These are phyloP conservation scores for Candidula unifasciata DNA, from an alignment of 2,888 invertebrate genomes.

Conservation along the genomic window DNA sequence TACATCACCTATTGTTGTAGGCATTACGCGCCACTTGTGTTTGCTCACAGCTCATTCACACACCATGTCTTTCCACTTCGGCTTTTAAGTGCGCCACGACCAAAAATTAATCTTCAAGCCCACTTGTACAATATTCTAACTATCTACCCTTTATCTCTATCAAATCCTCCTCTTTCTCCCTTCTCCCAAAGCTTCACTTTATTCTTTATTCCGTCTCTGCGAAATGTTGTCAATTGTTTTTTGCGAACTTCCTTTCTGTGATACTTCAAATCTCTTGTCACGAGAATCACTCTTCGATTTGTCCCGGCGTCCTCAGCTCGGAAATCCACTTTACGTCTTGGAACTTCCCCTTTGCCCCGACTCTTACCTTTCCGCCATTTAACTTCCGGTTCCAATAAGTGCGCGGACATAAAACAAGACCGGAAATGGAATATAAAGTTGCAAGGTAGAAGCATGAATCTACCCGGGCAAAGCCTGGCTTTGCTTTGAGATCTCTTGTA, in stretches of 20 bases:
- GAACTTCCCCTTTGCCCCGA: not conserved
- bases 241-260: not conserved
- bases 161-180: too few relatives aligned
- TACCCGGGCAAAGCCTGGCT: constrained; percentile 4
- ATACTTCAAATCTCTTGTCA: constrained; percentile 21
- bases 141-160: too few relatives aligned
- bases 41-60: too few relatives aligned
- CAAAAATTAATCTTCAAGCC: too few relatives aligned
- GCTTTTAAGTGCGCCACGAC: too few relatives aligned
- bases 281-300: constrained; percentile 39
- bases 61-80: too few relatives aligned
- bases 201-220: too few relatives aligned
- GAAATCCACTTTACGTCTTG: constrained; percentile 41
- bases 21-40: not conserved
- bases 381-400: constrained; percentile 46
- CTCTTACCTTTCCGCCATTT: constrained; percentile 42
- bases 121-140: too few relatives aligned
- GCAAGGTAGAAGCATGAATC: constrained; percentile 30
- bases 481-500: constrained; percentile 35
- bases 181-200: too few relatives aligned
- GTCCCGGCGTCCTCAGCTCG: constrained; percentile 7
- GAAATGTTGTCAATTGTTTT: too few relatives aligned
- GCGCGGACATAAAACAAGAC: constrained; percentile 43
- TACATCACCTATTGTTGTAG: not conserved
- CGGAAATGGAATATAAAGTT: constrained; percentile 53